Base-by-base conservation (phyloP, 2,888 invertebrate genomes). In the Caenorhabditis sulstoni region DNA sequence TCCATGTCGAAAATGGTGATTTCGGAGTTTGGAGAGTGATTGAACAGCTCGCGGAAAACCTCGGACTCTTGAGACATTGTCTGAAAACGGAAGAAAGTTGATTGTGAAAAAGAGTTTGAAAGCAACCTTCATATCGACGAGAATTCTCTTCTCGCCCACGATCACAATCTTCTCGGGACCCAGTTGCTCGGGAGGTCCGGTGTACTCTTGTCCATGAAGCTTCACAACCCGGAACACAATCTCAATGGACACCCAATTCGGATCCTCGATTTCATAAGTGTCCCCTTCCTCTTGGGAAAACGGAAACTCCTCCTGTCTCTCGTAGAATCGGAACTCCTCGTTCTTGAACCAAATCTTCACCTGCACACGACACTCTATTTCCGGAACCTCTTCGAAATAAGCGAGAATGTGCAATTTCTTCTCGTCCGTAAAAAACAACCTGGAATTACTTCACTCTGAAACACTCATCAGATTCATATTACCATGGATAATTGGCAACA, bases 401-500 rank as follows among this genome's bases (percentile, higher is more conserved):
- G 59, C 44, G 12, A 41, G 29, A 14, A 68, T 61, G n/a, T 49
- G 53, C 5, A 68, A 52, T 5, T 29, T 44, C 9, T 53, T 47
- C 12, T 68, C 41, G 20, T 68, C 53, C 12, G 58, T 52, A 45
- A 52, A 57, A 12, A 68, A 50, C 9, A 61, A 35, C 68, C 68
- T 68, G 35, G n/a, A 44, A n/a, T n/a, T n/a, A n/a, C n/a, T n/a
- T n/a, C n/a, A n/a, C n/a, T n/a, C n/a, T n/a, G n/a, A n/a, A n/a
- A n/a, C n/a, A n/a, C n/a, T n/a, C n/a, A n/a, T n/a, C n/a, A n/a
- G n/a, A n/a, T n/a, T n/a, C n/a, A n/a, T n/a, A n/a, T n/a, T 7
- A 70, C 70, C 70, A 70, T 22, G 41, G 16, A 47, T 70, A 61
- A 37, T 70, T 70, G 12, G 70, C 70, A 7, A 70, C 35, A 7